A percentile compares a stretch with the other conserved stretches of the same genome.
Conservation (phyloP, 2,888 invertebrate genomes). For the Drosophila monieri region DNA sequence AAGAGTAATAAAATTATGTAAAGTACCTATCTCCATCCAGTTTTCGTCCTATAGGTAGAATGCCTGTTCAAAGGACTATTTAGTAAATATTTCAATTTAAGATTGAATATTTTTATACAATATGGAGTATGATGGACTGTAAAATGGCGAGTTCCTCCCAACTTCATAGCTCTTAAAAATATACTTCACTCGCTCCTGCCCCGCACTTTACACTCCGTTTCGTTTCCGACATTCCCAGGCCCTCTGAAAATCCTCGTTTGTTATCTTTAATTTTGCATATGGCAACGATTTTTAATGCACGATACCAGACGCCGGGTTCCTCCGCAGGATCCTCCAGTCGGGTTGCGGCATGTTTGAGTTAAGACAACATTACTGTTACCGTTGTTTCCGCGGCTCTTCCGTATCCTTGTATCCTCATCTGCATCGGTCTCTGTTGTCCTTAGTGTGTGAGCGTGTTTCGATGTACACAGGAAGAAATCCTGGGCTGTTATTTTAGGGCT, state of each 20-base stretch:
- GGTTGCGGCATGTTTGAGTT: slow-evolving; percentile 74
- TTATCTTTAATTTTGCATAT: slow-evolving; percentile 77
- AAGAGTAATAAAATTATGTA: slow-evolving; percentile 19
- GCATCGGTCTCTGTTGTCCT: slow-evolving; percentile 36
- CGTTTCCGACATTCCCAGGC: slow-evolving; percentile 5
- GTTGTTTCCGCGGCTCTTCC: slow-evolving; percentile 50
- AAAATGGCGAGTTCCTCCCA: not conserved
- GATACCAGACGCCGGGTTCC: slow-evolving; percentile 51
- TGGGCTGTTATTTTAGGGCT: not conserved
- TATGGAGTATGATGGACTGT: not conserved
- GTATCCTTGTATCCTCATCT: slow-evolving; percentile 19
- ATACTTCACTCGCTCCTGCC: slow-evolving; percentile 12
- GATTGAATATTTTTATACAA: not conserved
- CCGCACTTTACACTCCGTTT: slow-evolving; percentile 9
- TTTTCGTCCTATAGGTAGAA: not conserved
- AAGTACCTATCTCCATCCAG: slow-evolving; percentile 6
- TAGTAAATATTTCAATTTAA: not conserved
- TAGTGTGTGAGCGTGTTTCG: slow-evolving; percentile 28
- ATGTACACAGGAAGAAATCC: not conserved
- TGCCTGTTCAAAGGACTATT: not conserved
- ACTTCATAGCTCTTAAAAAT: not conserved
- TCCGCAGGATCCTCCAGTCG: slow-evolving; percentile 27
- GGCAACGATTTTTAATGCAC: slow-evolving; percentile 76
- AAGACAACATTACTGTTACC: slow-evolving; percentile 73
- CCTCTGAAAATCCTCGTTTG: slow-evolving; percentile 47